These are phyloP conservation scores for Microcaecilia unicolor DNA, from an alignment of 2,797 vertebrate genomes.

Conservation along the genomic window DNA sequence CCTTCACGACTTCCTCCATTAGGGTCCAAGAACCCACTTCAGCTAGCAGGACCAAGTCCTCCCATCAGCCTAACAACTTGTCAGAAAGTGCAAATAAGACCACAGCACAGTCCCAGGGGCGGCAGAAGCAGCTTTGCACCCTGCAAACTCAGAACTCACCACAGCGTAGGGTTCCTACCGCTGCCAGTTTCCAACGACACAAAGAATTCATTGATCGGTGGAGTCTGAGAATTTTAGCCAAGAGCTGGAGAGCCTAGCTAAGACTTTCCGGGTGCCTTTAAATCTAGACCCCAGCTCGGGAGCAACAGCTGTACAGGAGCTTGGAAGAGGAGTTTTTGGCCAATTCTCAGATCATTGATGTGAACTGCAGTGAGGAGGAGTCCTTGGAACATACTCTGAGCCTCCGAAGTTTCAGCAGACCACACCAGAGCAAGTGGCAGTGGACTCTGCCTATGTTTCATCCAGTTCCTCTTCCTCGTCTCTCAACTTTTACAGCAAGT, in stretches of 20 bases:
- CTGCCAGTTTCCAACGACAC: too few relatives aligned
- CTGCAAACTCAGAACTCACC: constrained; percentile 12
- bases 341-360: constrained; percentile 62
- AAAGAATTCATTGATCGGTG: too few relatives aligned
- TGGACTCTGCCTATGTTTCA: constrained; percentile 86
- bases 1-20: constrained; percentile 22
- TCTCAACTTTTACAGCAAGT: constrained; percentile 67
- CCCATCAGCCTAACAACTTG: not conserved
- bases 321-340: constrained; percentile 86
- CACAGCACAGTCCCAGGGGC: constrained; percentile 41
- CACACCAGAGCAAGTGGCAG: constrained; percentile 52
- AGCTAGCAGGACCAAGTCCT: not conserved
- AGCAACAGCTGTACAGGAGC: constrained; percentile 74
- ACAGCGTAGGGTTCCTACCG: constrained; percentile 4
- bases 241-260: constrained; percentile 37
- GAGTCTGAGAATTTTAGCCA: constrained; percentile 17
- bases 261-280: constrained; percentile 55
- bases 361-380: constrained; percentile 14
- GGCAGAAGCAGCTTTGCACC: constrained; percentile 50
- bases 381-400: not conserved
- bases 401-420: not conserved
- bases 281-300: constrained; percentile 69
- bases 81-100: not conserved
- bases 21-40: constrained; percentile 45
- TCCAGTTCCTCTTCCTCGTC: constrained; percentile 87